Base-by-base conservation (phyloP, 1,140 invertebrate species). In the Delia radicum region DNA sequence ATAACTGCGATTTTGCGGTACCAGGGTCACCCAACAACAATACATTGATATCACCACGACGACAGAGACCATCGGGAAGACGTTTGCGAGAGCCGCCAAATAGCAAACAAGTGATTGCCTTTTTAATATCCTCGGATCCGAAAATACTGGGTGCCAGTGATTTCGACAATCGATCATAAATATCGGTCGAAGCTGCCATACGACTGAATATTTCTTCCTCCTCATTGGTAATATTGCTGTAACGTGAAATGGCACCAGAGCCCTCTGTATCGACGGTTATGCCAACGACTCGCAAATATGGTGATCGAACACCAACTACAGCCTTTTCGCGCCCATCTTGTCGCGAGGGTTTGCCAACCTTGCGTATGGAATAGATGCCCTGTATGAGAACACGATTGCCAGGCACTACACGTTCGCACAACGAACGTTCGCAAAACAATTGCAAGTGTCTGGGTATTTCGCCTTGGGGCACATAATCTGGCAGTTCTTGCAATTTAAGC, bases 61-160 rank as follows among this genome's bases (percentile, higher is more conserved):
- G 90, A 2, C 93, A 96, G 61, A 99, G 87, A 8, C 97, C 98
- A 88, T 99, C 98, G 0, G 98, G 98, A 77, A 99, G 88, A 74
- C 94, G 92, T 85, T 96, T 96, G 13, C 95, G 88, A 0, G 94
- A 93, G 86, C 95, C 97, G 79, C 97, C 97, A 89, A 99, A 99
- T 26, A 99, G 87, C 61, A 99, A 88, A 85, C 96, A 98, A 27
- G 97, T 95, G 37, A 99, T 96, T 2, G 98, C 95, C 88, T 98
- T 99, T 83, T 99, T 99, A 76, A 99, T 98, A 87, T 99, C 98
- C 8, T 90, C 81, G 63, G 93, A 94, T 1, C 98, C 98, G 87
- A 93, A 99, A 78, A 99, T 99, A 80, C 98, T 99, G 0, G 98
- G 98, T 12, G 98, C 98, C 80, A 99, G 94, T 73, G 95, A 98